Conservation (phyloP, 2,888 invertebrate genomes). For the Spodoptera exigua region DNA sequence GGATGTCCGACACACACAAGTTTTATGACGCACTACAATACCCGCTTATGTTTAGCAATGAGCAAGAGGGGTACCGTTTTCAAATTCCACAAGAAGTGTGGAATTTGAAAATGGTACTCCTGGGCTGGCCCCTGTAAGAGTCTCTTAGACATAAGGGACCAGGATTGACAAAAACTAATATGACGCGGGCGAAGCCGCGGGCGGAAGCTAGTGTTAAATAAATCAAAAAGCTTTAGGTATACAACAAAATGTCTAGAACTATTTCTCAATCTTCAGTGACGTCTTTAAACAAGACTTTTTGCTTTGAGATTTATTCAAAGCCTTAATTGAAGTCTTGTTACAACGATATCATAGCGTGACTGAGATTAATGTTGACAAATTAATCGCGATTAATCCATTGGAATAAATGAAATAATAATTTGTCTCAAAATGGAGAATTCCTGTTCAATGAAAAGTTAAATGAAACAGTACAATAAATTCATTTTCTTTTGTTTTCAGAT, state of each 20-base stretch:
- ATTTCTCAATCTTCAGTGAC: not conserved
- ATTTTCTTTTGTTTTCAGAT: slow-evolving; percentile 31
- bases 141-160: too few species aligned
- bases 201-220: too few species aligned
- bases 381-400: slow-evolving; percentile 34
- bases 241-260: not conserved
- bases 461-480: slow-evolving; percentile 24
- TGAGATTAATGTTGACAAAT: slow-evolving; percentile 39
- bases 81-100: too few species aligned
- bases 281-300: not conserved
- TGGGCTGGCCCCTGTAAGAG: too few species aligned
- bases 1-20: too few species aligned
- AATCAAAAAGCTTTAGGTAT: not conserved
- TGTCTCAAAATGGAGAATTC: slow-evolving; percentile 24
- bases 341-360: slow-evolving; percentile 24
- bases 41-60: too few species aligned
- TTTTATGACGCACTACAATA: too few species aligned
- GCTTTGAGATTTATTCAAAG: not conserved
- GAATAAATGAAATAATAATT: slow-evolving; percentile 34
- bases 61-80: too few species aligned
- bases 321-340: slow-evolving; percentile 9
- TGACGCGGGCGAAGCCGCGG: too few species aligned
- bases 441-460: slow-evolving; percentile 12
- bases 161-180: too few species aligned
- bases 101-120: too few species aligned